A percentile compares a stretch with the other conserved stretches of the same genome.
Conservation (phyloP, 2,888 invertebrate genomes). For the Coleophora flavipennella region DNA sequence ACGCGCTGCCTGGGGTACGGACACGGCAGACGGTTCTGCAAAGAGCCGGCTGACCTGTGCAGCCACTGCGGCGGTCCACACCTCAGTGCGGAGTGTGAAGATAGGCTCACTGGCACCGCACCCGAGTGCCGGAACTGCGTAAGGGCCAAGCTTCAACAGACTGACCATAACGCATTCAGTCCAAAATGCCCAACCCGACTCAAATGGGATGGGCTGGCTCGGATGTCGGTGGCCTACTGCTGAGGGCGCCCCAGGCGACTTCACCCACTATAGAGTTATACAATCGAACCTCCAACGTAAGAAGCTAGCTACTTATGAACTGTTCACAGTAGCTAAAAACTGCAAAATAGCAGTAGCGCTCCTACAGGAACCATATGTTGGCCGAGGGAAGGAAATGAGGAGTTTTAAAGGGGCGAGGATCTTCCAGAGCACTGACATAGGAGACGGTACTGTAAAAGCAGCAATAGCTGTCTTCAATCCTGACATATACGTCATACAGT, state of each 20-base stretch:
- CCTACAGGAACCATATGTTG: constrained; percentile 12
- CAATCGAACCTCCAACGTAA: constrained; percentile 6
- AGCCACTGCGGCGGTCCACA: not conserved
- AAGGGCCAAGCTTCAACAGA: not conserved
- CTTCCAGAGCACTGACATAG: not conserved
- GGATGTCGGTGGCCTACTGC: constrained; percentile 2
- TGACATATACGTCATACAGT: not conserved
- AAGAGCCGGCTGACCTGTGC: not conserved
- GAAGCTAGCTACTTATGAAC: constrained; percentile 10
- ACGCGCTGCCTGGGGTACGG: not conserved
- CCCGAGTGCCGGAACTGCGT: not conserved
- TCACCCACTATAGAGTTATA: constrained; percentile 8
- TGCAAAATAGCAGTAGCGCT: not conserved
- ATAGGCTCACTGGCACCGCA: not conserved
- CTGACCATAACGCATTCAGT: not conserved
- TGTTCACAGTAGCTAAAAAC: too few species aligned
- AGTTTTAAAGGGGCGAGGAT: constrained; percentile 1
- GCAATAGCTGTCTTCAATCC: constrained; percentile 5
- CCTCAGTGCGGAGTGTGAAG: not conserved
- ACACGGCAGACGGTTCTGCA: not conserved
- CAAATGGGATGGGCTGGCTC: constrained; percentile 11
- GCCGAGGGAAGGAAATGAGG: not conserved
- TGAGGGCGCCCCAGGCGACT: too few species aligned
- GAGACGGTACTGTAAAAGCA: constrained; percentile 7
- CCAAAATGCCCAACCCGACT: not conserved